Percentiles rank a stretch among this genome's conserved stretches.
phyloP scores from a whole-genome alignment of 1,140 invertebrate species.

The Campoletis sonorensis region DNA sequence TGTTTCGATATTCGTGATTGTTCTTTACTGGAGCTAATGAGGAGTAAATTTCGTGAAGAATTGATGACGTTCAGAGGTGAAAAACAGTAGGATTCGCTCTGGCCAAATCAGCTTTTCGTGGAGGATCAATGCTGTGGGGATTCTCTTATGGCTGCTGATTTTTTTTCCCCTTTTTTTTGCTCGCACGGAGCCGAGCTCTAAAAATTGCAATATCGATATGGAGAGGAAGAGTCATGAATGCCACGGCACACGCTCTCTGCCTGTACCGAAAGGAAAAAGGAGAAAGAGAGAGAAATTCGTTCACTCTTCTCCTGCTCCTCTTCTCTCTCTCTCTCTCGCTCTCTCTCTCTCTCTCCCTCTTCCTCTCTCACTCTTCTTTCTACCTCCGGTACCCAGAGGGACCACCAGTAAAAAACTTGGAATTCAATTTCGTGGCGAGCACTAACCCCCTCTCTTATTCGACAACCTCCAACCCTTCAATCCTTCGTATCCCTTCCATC shows the following conservation, averaged over 20 bases:
- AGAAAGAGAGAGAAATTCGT: slow-evolving; percentile 17
- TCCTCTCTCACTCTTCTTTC: neutral
- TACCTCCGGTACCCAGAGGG: slow-evolving; percentile 1
- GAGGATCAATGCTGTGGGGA: neutral
- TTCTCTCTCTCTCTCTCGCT: neutral
- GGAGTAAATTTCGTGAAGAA: neutral
- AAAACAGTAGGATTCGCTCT: neutral
- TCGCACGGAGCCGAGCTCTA: slow-evolving; percentile 8
- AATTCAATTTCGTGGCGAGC: slow-evolving; percentile 41
- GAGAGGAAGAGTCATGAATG: neutral
- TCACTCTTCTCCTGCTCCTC: slow-evolving; percentile 6
- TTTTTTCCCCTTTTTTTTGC: slow-evolving; percentile 20
- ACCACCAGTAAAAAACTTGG: slow-evolving; percentile 37
- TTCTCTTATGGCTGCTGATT: neutral
- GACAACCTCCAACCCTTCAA: neutral
- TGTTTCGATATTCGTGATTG: too few species aligned
- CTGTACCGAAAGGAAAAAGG: neutral
- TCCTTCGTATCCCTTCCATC: slow-evolving; percentile 7
- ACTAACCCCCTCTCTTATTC: slow-evolving; percentile 16
- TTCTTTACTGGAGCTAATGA: neutral
- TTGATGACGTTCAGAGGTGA: neutral
- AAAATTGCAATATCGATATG: slow-evolving; percentile 44
- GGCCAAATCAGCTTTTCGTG: neutral
- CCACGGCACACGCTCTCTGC: neutral
- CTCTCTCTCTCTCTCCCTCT: too few species aligned